Evolutionary conservation across 1,140 invertebrate species (phyloP), one percentile per base, ranked within the genome.

Genomic region (Philopotamus ludificatus): DNA sequence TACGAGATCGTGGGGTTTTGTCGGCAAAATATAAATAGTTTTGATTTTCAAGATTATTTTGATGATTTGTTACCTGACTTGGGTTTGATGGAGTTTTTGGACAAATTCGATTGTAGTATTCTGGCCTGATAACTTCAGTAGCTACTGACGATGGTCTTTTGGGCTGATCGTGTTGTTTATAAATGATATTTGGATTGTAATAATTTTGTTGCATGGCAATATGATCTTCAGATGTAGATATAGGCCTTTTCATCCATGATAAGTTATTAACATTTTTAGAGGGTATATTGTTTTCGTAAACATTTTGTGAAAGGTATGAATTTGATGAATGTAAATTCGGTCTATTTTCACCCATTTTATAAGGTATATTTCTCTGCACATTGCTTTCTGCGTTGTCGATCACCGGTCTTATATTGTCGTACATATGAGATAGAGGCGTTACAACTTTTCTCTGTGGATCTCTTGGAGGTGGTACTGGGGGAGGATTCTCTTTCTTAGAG

Each of bases 391-490:
- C 82, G 22, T 81, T 79, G 58, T 81, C 80, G 1, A 82, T 84
- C n/a, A 77, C 76, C 0, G 82, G 83, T 51, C 79, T 73, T 71
- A 0, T 71, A 77, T 74, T 79, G 64, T 83, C 82, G 68, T 80
- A 79, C 66, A 77, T 79, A 71, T 78, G 80, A 50, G 83, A 77
- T 70, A 82, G 63, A 72, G 77, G 77, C 61, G 80, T 76, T 41
- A 81, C 71, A 3, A 81, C 75, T 76, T 79, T 82, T 71, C 86
- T 74, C 66, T 85, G 82, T 18, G 86, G 87, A 76, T 89, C 87
- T 69, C 87, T 75, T 22, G 89, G 88, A 1, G 89, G 87, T 39
- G 87, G 87, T n/a, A 84, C 84, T 0, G 87, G 88, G 9, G 86
- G 85, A 28, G 81, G 71, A 66, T 79, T 79, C 63, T 77, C 76